Percentiles rank a stretch among this genome's conserved stretches.
These are phyloP conservation scores for Lissonota sp. DNA, from an alignment of 2,888 invertebrate genomes.

Conservation along the genomic window DNA sequence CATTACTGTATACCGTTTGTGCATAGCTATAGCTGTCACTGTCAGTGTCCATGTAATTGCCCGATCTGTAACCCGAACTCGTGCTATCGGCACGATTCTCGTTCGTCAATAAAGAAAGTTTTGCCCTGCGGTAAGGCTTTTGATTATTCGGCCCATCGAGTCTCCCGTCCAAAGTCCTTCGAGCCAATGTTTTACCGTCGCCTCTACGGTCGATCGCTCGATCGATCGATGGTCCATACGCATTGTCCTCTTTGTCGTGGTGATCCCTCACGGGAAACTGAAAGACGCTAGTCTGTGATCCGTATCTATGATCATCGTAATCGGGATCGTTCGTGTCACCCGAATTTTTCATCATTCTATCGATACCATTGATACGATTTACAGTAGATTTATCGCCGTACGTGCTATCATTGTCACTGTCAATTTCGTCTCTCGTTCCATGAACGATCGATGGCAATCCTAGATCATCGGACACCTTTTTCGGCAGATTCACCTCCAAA, in stretches of 20 bases:
- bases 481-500: constrained; percentile 82
- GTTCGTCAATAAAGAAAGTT: constrained; percentile 7
- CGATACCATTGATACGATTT: constrained; percentile 16
- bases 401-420: constrained; percentile 73
- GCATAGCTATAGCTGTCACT: constrained; percentile 87
- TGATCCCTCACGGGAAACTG: constrained; percentile 33
- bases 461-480: constrained; percentile 58
- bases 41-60: constrained; percentile 83
- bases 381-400: constrained; percentile 64
- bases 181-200: constrained; percentile 1
- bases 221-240: constrained; percentile 13
- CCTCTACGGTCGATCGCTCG: constrained; percentile 35
- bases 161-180: constrained; percentile 32
- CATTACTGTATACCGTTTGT: constrained; percentile 83
- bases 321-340: constrained; percentile 79
- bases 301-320: constrained; percentile 49
- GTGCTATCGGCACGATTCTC: constrained; percentile 75
- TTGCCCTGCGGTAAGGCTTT: constrained; percentile 7
- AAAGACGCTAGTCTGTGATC: constrained; percentile 41
- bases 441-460: constrained; percentile 71
- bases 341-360: constrained; percentile 29
- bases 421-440: constrained; percentile 67
- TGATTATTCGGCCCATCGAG: constrained; percentile 31
- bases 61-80: constrained; percentile 86
- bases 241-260: constrained; percentile 36